Evolutionary conservation across 2,888 invertebrate species (phyloP).

Genomic region (Agonopterix arenella): DNA sequence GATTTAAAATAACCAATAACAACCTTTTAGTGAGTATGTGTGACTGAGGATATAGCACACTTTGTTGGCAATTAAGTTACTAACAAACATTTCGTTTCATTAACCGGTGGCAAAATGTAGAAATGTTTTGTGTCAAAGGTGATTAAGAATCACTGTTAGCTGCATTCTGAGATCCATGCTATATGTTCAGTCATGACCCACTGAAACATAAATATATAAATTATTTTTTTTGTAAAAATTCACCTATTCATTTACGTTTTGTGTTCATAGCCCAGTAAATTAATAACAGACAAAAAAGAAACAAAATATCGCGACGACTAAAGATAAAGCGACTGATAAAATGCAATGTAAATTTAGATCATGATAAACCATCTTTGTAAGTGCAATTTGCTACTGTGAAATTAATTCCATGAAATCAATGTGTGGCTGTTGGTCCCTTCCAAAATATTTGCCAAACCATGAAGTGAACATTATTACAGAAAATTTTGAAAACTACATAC

Average conservation of each 20-base stretch:
- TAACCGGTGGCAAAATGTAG: slow-evolving; percentile 5
- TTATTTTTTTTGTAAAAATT: slow-evolving; percentile 51
- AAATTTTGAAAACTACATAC: slow-evolving; percentile 55
- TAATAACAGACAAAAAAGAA: slow-evolving; percentile 42
- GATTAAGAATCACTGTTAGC: slow-evolving; percentile 51
- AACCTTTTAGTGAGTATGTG: slow-evolving; percentile 65
- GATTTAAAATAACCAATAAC: slow-evolving; percentile 66
- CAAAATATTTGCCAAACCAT: slow-evolving; percentile 58
- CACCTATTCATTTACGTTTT: slow-evolving; percentile 46
- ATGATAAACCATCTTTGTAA: slow-evolving; percentile 30
- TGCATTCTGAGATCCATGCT: slow-evolving; percentile 76
- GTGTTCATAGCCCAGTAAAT: slow-evolving; percentile 66
- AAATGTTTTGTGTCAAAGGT: slow-evolving; percentile 30
- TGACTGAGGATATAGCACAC: slow-evolving; percentile 67
- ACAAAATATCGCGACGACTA: slow-evolving; percentile 38
- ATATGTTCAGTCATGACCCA: slow-evolving; percentile 67
- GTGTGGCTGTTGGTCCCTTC: slow-evolving; percentile 70
- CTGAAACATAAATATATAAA: slow-evolving; percentile 64
- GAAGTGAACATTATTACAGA: slow-evolving; percentile 38
- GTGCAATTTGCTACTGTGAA: slow-evolving; percentile 34
- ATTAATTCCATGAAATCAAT: slow-evolving; percentile 35
- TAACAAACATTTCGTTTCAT: neutral
- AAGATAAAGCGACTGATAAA: slow-evolving; percentile 47
- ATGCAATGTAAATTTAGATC: slow-evolving; percentile 47
- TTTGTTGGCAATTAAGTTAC: slow-evolving; percentile 22